These are phyloP conservation scores for Argynnis bischoffii DNA, from an alignment of 2,888 invertebrate species.

Conservation along the genomic window DNA sequence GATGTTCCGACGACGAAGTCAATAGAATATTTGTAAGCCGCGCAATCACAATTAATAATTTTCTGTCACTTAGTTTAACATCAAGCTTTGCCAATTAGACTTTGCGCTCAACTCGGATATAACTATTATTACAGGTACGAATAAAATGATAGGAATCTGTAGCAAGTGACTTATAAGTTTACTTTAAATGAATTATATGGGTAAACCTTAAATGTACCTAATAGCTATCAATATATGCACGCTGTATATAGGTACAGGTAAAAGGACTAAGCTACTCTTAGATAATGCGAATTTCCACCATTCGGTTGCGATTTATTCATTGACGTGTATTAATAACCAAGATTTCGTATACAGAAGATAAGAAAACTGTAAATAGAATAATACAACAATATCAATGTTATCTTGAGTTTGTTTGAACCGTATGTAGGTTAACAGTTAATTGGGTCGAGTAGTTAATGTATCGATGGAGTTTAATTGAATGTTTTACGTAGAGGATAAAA, in stretches of 20 bases:
- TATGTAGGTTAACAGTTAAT: slow-evolving; percentile 71
- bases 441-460: slow-evolving; percentile 62
- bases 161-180: too few species aligned
- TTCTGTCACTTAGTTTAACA: slow-evolving; percentile 42
- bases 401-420: slow-evolving; percentile 59
- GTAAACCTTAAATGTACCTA: too few species aligned
- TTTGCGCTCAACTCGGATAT: slow-evolving; percentile 45
- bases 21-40: slow-evolving; percentile 52
- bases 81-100: slow-evolving; percentile 54
- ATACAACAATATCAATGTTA: slow-evolving; percentile 68
- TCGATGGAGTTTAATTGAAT: slow-evolving; percentile 57
- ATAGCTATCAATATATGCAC: too few species aligned
- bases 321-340: slow-evolving; percentile 22
- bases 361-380: slow-evolving; percentile 54
- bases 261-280: too few species aligned
- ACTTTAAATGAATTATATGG: too few species aligned
- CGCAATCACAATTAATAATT: slow-evolving; percentile 40
- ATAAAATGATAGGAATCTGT: too few species aligned
- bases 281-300: too few species aligned
- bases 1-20: slow-evolving; percentile 41
- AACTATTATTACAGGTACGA: neutral
- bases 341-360: slow-evolving; percentile 43
- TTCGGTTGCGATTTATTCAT: slow-evolving; percentile 1
- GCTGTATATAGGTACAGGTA: too few species aligned
- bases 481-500: slow-evolving; percentile 32